Base-by-base conservation (phyloP, 2,797 vertebrate genomes). In the Martes flavigula region DNA sequence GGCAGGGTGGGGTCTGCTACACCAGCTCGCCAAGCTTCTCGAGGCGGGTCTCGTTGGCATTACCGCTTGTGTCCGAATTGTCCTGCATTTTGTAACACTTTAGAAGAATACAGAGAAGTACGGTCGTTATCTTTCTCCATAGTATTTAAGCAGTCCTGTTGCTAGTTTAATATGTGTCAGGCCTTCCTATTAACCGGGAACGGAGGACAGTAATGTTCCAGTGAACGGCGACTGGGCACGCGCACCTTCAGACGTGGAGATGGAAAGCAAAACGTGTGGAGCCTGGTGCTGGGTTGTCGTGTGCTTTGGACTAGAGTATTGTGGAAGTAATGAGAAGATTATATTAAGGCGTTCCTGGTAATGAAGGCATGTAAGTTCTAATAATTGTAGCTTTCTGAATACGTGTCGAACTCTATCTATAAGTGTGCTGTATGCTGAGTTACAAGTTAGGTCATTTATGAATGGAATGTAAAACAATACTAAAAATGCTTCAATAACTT, bases 401-500 rank as follows among this genome's bases (percentile, higher is more conserved):
- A 98, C 98, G 98, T 99, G 98, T 98, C 98, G 98, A 98, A 98
- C 98, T 98, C 98, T 98, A 98, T 99, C 98, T 98, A 98, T 98
- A 98, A 98, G 98, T 98, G 99, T 95, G 98, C 97, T 98, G 97
- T 99, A 98, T 98, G 98, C 99, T 98, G 98, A 98, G 99, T 99
- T 98, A 98, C 98, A 98, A 98, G 98, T 98, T 99, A 99, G 99
- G 98, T 98, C 99, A 98, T 98, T 98, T 98, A 98, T 98, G 98
- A 99, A 98, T 98, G 99, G 98, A 99, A 99, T 99, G 99, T 99
- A 98, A 98, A 98, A 99, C 98, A 98, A 98, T 98, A 98, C 98
- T 99, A 99, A 98, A 99, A 98, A 98, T 98, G 99, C 99, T 99
- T 99, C 99, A 98, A 98, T 99, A 99, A 99, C 98, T 99, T 98